Conservation (phyloP, 2,113 vertebrate species). For the Cisticola juncidis region DNA sequence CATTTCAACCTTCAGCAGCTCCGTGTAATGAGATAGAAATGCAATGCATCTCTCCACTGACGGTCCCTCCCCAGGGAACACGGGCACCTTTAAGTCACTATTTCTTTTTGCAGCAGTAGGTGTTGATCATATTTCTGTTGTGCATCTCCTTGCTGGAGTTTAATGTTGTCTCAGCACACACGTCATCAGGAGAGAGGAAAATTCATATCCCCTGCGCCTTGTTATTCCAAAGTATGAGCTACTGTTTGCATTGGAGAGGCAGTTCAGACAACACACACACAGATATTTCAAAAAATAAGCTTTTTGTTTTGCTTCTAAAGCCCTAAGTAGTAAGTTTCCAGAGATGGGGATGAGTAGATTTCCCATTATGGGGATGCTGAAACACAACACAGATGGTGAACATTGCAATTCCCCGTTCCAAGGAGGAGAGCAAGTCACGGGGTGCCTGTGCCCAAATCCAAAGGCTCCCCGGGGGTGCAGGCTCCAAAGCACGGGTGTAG, state of each 20-base stretch:
- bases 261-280: not conserved
- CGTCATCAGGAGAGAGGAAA: not conserved
- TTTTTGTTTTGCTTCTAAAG: not conserved
- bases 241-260: not conserved
- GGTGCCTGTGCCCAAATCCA: not conserved
- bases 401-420: not conserved
- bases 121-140: not conserved
- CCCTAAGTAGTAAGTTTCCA: not conserved
- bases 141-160: not conserved
- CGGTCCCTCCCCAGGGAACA: not conserved
- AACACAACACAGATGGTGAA: not conserved
- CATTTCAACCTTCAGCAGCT: conserved; percentile 14
- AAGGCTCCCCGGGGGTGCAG: not conserved
- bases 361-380: not conserved
- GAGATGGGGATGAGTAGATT: not conserved
- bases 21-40: not conserved
- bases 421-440: not conserved
- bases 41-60: not conserved
- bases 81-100: not conserved
- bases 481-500: not conserved
- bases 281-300: not conserved
- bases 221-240: not conserved
- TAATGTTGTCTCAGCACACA: not conserved
- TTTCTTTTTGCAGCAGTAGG: not conserved
- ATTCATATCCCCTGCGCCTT: not conserved